These are phyloP conservation scores for Dorcus parallelipipedus DNA, from an alignment of 2,888 invertebrate species.

Conservation along the genomic window DNA sequence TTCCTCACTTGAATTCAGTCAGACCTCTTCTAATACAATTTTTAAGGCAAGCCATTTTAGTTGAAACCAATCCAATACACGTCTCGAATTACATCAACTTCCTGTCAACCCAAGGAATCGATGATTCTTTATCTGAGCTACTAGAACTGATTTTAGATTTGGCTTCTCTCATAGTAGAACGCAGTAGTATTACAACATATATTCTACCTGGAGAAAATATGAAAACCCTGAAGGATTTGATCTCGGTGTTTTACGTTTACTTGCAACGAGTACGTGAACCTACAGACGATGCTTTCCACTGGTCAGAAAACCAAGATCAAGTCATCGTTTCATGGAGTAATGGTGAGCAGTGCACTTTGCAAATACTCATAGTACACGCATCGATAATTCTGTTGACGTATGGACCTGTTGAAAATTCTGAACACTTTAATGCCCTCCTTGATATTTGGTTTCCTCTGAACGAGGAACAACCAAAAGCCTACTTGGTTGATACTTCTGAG, in stretches of 20 bases:
- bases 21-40: constrained; percentile 67
- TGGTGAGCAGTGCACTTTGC: constrained; percentile 72
- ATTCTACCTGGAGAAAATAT: constrained; percentile 41
- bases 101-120: constrained; percentile 69
- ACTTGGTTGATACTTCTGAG: constrained; percentile 74
- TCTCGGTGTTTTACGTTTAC: constrained; percentile 71
- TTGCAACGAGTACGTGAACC: constrained; percentile 67
- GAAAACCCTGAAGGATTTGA: constrained; percentile 67
- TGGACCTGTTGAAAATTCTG: constrained; percentile 53
- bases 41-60: constrained; percentile 82
- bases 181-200: constrained; percentile 80
- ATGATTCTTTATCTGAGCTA: constrained; percentile 64
- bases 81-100: constrained; percentile 83
- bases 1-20: constrained; percentile 75
- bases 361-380: constrained; percentile 78
- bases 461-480: constrained; percentile 72
- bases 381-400: constrained; percentile 78
- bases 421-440: constrained; percentile 49
- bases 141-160: constrained; percentile 74
- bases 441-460: constrained; percentile 84
- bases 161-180: constrained; percentile 86
- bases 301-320: constrained; percentile 72
- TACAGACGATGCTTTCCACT: constrained; percentile 58
- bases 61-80: constrained; percentile 82
- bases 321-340: constrained; percentile 74